phyloP scores from a whole-genome alignment of 2,113 vertebrate genomes.

The Balaenoptera acutorostrata region DNA sequence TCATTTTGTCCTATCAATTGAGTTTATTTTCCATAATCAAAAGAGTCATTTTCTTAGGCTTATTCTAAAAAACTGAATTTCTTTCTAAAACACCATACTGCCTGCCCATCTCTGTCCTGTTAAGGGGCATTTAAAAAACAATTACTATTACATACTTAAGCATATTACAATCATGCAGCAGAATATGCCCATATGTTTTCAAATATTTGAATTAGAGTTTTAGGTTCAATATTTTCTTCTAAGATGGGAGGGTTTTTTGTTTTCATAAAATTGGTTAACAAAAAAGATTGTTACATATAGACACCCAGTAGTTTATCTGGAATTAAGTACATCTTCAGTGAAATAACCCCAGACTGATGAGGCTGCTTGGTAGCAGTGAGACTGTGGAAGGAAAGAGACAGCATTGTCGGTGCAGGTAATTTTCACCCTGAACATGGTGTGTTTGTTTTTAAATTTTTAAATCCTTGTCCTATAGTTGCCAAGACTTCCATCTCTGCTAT shows the following conservation, averaged over 20 bases:
- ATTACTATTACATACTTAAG: neutral
- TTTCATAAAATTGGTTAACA: neutral
- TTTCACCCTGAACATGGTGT: neutral
- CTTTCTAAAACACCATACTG: neutral
- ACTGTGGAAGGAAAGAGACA: neutral
- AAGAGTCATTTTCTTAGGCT: neutral
- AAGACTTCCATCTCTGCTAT: neutral
- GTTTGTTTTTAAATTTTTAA: neutral
- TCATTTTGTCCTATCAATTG: neutral
- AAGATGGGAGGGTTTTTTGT: neutral
- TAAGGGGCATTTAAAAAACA: neutral
- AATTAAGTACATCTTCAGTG: neutral
- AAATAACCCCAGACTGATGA: neutral
- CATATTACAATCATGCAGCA: neutral
- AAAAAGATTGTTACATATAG: neutral
- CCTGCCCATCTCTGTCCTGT: neutral
- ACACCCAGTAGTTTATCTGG: neutral
- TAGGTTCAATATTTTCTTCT: neutral
- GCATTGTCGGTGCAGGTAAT: neutral
- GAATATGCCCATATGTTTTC: neutral
- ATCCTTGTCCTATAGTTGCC: neutral
- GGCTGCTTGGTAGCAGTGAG: neutral
- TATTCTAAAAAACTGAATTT: conserved; percentile 22
- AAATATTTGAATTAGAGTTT: conserved; percentile 16
- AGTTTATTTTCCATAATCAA: conserved; percentile 51